phyloP scores from a whole-genome alignment of 1,140 invertebrate species.

The Bombus balteatus region DNA sequence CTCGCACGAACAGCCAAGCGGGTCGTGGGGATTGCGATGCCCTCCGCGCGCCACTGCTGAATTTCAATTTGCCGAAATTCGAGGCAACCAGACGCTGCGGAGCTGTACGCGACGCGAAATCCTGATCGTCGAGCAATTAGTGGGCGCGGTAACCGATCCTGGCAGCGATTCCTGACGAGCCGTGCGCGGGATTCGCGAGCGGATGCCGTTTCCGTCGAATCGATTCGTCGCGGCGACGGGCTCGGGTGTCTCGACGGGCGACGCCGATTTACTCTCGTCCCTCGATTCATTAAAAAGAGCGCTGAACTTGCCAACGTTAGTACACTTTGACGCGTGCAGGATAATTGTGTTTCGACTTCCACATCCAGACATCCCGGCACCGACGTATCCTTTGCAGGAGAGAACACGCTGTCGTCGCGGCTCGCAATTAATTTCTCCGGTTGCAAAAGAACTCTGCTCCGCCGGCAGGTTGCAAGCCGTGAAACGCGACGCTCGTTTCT shows the following conservation, averaged over 20 bases:
- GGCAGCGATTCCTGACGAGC: not conserved
- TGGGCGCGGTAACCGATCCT: constrained; percentile 21
- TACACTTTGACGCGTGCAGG: not conserved
- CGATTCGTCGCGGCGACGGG: not conserved
- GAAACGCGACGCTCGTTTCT: not conserved
- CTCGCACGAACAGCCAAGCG: not conserved
- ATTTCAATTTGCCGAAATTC: constrained; percentile 60
- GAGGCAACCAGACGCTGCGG: not conserved
- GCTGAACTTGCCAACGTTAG: not conserved
- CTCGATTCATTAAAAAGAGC: no score
- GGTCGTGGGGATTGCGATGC: not conserved
- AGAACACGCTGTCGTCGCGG: not conserved
- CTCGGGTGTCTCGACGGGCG: not conserved
- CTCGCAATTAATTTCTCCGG: constrained; percentile 26
- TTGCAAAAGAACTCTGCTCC: not conserved
- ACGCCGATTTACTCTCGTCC: no score
- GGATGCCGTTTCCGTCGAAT: not conserved
- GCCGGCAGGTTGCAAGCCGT: not conserved
- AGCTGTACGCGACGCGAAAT: constrained; percentile 56
- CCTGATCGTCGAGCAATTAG: constrained; percentile 62
- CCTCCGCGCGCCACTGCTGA: constrained; percentile 37
- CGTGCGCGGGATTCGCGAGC: not conserved
- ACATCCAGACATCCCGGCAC: not conserved
- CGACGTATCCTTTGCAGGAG: not conserved
- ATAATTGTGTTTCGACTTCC: not conserved